Evolutionary conservation across 2,113 vertebrate species (phyloP).

Genomic region (Melanotaenia duboulayi): DNA sequence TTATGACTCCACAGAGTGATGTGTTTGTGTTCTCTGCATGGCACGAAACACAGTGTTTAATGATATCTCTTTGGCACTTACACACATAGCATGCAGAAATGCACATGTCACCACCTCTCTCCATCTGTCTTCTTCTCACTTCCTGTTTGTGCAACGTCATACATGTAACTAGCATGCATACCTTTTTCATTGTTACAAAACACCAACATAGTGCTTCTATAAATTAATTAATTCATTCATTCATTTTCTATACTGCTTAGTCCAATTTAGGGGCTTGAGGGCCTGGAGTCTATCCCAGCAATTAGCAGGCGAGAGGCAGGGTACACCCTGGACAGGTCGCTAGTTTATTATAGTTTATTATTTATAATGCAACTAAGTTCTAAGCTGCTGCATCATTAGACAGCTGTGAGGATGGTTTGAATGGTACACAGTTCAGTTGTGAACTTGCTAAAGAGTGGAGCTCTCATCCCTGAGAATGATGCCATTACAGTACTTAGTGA

Average conservation of each 20-base stretch:
- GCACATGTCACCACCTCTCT: slow-evolving; percentile 11
- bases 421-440: neutral
- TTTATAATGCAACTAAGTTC: neutral
- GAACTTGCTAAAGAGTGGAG: neutral
- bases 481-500: slow-evolving; percentile 39
- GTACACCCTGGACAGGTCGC: no score
- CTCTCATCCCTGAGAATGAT: slow-evolving; percentile 8
- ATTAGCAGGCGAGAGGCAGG: no score
- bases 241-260: no score
- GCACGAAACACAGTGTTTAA: slow-evolving; percentile 20
- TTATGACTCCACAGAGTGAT: neutral
- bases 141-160: slow-evolving; percentile 36
- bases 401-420: slow-evolving; percentile 19
- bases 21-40: neutral
- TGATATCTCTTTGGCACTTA: slow-evolving; percentile 16
- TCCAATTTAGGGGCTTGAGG: no score
- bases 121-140: slow-evolving; percentile 46
- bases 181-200: slow-evolving; percentile 7
- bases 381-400: slow-evolving; percentile 6
- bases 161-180: neutral
- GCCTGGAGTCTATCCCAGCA: no score
- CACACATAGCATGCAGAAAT: slow-evolving; percentile 11
- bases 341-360: neutral
- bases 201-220: neutral
- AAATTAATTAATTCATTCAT: no score